Evolutionary conservation across 1,140 invertebrate species (phyloP), one percentile per base, ranked within the genome.

Genomic region (Brachystomella parvula): DNA sequence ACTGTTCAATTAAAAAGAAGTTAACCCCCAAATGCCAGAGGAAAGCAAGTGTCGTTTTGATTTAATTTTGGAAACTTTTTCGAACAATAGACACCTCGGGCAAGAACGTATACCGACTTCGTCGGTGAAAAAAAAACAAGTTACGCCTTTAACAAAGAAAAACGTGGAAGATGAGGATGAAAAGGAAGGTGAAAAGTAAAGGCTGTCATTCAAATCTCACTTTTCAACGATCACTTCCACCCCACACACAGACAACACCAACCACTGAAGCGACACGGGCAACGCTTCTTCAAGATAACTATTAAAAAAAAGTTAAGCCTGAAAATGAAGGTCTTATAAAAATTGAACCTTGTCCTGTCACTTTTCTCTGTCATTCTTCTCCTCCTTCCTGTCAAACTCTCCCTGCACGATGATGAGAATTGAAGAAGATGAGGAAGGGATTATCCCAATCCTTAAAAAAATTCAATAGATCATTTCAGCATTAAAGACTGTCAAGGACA

Each of bases 271-370:
- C 39, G 9, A 44, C 39, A 44, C 9, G 39, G 39, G n/a, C 9
- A n/a, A 26, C 49, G 3, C 24, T 15, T 24, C 6, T 53, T 53
- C 24, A 17, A 12, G 3, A 9, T 53, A 17, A 6, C 9, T 6
- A 17, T 53, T 6, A 6, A 26, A 9, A 53, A 26, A 24, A 24
- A 12, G 49, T 19, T 15, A 6, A 24, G 24, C 24, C 21, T 26
- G 6, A 53, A 17, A 24, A 15, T 26, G 6, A 12, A 53, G 21
- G 6, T 53, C 49, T 15, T 53, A 26, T 53, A 39, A 39, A 39
- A 35, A 61, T 33, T 61, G 31, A 19, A 39, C 29, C 29, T 61
- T 35, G 59, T 61, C 59, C 19, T 21, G 29, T 39, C 24, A 21
- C 32, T 17, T 6, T 59, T 32, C 3, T 30, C 57, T 12, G 15